Evolutionary conservation across 2,888 invertebrate genomes (phyloP).

Genomic region (Sycophila texana): DNA sequence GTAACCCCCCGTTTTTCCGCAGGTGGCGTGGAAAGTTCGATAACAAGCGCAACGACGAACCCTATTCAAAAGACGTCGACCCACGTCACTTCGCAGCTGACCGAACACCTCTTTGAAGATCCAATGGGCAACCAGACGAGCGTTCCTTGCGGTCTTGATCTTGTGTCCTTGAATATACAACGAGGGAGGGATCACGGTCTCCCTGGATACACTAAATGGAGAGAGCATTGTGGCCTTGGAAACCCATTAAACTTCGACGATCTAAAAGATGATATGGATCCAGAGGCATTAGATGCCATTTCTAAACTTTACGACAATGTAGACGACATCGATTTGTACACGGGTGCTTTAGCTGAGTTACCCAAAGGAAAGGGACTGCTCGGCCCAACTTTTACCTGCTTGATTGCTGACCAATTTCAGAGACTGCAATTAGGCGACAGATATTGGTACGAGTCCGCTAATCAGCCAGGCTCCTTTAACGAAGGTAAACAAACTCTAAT

Average conservation of each 20-base stretch:
- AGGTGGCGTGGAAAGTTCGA: constrained; percentile 80
- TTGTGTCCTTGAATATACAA: constrained; percentile 92
- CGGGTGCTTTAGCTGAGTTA: constrained; percentile 89
- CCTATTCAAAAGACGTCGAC: constrained; percentile 70
- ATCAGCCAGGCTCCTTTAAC: constrained; percentile 82
- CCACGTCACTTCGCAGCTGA: constrained; percentile 79
- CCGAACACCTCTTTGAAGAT: constrained; percentile 80
- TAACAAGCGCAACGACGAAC: constrained; percentile 80
- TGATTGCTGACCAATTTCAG: constrained; percentile 90
- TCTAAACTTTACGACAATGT: constrained; percentile 83
- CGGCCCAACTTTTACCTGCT: constrained; percentile 90
- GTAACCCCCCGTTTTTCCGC: constrained; percentile 75
- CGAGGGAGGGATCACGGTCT: constrained; percentile 92
- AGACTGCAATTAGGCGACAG: constrained; percentile 89
- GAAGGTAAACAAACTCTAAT: constrained; percentile 76
- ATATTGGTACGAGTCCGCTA: constrained; percentile 90
- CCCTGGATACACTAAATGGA: constrained; percentile 86
- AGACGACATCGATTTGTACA: constrained; percentile 92
- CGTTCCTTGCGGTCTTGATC: constrained; percentile 85
- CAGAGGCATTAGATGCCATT: constrained; percentile 80
- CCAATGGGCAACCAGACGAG: constrained; percentile 65
- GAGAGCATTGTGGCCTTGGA: constrained; percentile 85
- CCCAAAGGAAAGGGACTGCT: constrained; percentile 84
- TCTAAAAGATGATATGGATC: constrained; percentile 81
- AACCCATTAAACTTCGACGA: constrained; percentile 81